Conservation (phyloP, 1,140 invertebrate genomes). For the Lucilia sericata region DNA sequence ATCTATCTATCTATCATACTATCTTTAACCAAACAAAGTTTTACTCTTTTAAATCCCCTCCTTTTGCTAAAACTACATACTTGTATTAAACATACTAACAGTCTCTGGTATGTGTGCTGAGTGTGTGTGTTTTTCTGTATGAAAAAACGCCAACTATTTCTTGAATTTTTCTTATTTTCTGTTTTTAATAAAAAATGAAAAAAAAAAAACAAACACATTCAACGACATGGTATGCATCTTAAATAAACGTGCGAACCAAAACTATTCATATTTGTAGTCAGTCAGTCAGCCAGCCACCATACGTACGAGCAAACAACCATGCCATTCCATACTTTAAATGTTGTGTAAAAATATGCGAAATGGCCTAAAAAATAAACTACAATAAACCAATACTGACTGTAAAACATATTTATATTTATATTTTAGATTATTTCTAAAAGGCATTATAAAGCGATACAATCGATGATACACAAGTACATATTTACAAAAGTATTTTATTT, state of each 20-base stretch:
- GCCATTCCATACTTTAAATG: constrained; percentile 14
- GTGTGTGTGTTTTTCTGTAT: neutral
- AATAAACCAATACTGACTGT: too few relatives aligned
- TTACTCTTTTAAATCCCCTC: too few relatives aligned
- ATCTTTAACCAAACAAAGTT: too few relatives aligned
- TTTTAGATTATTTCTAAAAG: too few relatives aligned
- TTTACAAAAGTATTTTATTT: too few relatives aligned
- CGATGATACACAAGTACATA: too few relatives aligned
- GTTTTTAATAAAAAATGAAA: constrained; percentile 24
- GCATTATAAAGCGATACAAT: too few relatives aligned
- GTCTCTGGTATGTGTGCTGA: neutral
- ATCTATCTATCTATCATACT: too few relatives aligned
- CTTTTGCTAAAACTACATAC: too few relatives aligned
- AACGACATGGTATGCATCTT: constrained; percentile 35
- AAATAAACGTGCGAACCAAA: constrained; percentile 40
- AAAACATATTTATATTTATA: too few relatives aligned
- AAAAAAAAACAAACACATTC: constrained; percentile 19
- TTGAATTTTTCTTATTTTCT: neutral
- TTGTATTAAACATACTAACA: too few relatives aligned
- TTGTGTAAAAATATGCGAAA: constrained; percentile 35
- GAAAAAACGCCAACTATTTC: constrained; percentile 21
- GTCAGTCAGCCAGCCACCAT: neutral
- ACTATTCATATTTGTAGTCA: constrained; percentile 5
- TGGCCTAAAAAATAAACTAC: constrained; percentile 31
- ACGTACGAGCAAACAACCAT: neutral